Evolutionary conservation across 2,113 vertebrate genomes (phyloP).

Genomic region (Larimichthys polyactis): DNA sequence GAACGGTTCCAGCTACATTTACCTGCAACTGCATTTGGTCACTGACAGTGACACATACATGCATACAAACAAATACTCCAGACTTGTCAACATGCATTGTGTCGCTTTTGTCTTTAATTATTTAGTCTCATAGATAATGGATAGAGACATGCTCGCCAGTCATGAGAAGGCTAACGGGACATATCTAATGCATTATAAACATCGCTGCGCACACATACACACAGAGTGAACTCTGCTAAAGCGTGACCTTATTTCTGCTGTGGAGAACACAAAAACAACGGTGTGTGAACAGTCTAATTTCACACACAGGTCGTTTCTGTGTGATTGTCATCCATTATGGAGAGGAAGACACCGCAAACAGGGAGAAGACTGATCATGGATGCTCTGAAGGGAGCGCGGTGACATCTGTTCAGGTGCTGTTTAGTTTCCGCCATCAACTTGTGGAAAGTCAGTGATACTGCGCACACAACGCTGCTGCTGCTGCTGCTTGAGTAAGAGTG

Average conservation of each 20-base stretch:
- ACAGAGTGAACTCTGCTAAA: constrained; percentile 43
- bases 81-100: constrained; percentile 79
- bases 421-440: not conserved
- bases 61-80: constrained; percentile 49
- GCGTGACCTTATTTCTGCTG: constrained; percentile 67
- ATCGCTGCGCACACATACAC: constrained; percentile 24
- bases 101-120: constrained; percentile 77
- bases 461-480: constrained; percentile 5
- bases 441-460: not conserved
- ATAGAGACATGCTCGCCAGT: constrained; percentile 75
- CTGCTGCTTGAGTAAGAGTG: constrained; percentile 1
- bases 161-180: constrained; percentile 78
- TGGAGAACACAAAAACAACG: constrained; percentile 61
- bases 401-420: constrained; percentile 24
- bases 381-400: constrained; percentile 18
- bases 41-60: constrained; percentile 32
- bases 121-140: constrained; percentile 81
- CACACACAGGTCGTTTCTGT: constrained; percentile 51
- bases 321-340: constrained; percentile 69
- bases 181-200: constrained; percentile 76
- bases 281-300: constrained; percentile 44
- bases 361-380: constrained; percentile 36
- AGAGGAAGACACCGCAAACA: constrained; percentile 45
- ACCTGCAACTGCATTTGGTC: constrained; percentile 33
- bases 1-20: not conserved